phyloP scores from a whole-genome alignment of 2,888 invertebrate species.

The Danaus chrysippus region DNA sequence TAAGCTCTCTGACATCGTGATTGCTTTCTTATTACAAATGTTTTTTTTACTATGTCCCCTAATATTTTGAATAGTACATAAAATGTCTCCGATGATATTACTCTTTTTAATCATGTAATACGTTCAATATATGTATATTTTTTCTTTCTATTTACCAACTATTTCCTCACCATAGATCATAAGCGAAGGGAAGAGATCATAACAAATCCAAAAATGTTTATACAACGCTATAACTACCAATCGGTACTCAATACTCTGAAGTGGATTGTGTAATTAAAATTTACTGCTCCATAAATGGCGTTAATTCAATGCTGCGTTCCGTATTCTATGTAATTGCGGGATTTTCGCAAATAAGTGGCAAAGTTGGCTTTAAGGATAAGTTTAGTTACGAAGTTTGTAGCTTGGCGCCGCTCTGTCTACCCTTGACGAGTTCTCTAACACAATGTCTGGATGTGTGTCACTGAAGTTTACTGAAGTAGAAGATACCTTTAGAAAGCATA shows the following conservation, averaged over 20 bases:
- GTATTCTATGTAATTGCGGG: constrained; percentile 44
- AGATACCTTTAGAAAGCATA: constrained; percentile 1
- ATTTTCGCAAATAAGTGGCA: constrained; percentile 47
- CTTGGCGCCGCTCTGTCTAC: constrained; percentile 50
- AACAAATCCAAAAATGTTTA: background rate
- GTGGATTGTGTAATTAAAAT: constrained; percentile 35
- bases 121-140: too few species aligned
- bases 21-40: too few species aligned
- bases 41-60: too few species aligned
- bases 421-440: constrained; percentile 14
- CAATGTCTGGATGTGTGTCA: constrained; percentile 13
- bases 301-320: constrained; percentile 35
- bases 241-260: constrained; percentile 9
- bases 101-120: too few species aligned
- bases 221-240: constrained; percentile 12
- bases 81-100: too few species aligned
- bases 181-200: background rate
- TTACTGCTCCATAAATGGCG: constrained; percentile 41
- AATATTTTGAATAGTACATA: too few species aligned
- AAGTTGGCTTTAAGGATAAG: constrained; percentile 56
- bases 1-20: background rate
- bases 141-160: too few species aligned
- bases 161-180: too few species aligned
- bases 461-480: constrained; percentile 13
- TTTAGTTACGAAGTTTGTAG: constrained; percentile 54